Evolutionary conservation across 2,113 vertebrate species (phyloP).

Genomic region (Rhodinocichla rosea): DNA sequence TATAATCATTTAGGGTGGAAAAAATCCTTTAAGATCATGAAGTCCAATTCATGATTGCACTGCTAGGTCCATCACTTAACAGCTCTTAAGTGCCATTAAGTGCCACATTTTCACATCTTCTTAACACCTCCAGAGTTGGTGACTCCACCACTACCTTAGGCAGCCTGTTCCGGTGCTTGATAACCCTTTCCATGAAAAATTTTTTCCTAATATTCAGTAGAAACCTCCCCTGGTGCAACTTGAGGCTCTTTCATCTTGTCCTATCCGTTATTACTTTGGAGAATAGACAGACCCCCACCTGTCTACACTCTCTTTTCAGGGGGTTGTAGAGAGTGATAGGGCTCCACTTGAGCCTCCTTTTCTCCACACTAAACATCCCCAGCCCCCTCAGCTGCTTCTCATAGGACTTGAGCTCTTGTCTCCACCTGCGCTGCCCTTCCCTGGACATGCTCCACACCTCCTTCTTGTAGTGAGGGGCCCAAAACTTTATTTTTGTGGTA

Average conservation of each 20-base stretch:
- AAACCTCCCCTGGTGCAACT: neutral
- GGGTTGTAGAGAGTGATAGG: neutral
- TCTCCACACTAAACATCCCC: neutral
- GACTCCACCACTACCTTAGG: neutral
- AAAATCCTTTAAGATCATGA: neutral
- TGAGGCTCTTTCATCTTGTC: neutral
- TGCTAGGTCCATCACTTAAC: neutral
- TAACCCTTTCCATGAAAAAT: neutral
- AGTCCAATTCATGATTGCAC: neutral
- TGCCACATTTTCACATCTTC: neutral
- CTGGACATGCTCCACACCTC: neutral
- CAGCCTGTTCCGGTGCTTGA: neutral
- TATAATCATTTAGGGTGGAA: neutral
- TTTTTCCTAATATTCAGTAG: neutral
- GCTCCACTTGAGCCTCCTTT: neutral
- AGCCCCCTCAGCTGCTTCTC: neutral
- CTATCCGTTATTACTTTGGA: fast-evolving
- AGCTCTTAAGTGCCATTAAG: neutral
- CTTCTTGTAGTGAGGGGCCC: neutral
- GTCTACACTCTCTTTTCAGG: neutral
- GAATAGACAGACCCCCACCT: neutral
- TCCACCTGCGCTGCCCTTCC: neutral
- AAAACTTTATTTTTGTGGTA: neutral
- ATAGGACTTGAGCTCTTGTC: neutral
- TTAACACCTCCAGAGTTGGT: neutral